Evolutionary conservation across 2,888 invertebrate genomes (phyloP), one percentile per base, ranked within the genome.

Genomic region (Galeopsomyia nigrocyanea): DNA sequence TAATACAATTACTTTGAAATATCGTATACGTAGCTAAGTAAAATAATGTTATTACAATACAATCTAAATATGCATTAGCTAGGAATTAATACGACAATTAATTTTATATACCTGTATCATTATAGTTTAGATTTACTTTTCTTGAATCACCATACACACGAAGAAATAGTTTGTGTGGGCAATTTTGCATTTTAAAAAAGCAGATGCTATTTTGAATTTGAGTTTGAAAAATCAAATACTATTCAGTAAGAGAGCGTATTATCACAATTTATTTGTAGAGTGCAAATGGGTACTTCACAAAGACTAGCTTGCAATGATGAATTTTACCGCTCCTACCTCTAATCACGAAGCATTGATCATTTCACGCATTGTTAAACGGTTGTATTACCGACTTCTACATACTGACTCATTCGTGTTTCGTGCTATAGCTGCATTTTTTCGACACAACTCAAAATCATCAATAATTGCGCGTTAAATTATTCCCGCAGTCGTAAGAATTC

Each of bases 1-100:
- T 75, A 77, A 77, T 72, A 64, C 72, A 49, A 77, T 81, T 78
- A 78, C 39, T 5, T 10, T 13, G 16, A 19, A 31, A 21, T 49
- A 17, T 16, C 64, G 16, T 14, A 9, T 14, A 26, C 26, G 22
- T 49, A 21, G 22, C 5, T 39, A 26, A 17, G 10, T 58, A 70
- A 64, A 63, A 70, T 64, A 70, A 21, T 64, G 57, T 50, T 64
- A 51, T 64, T 58, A 64, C 51, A 63, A 2, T 21, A 39, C 50
- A 39, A 31, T 63, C 39, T 39, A 13, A 39, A 39, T 39, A 39
- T 39, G 10, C 10, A 3, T 13, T 5, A 39, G 39, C 39, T 39
- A 39, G 39, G 39, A 5, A 39, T 39, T 39, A 7, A 39, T 39
- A 13, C 13, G 1, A 1, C 10, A 31, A 39, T 39, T 39, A 9